Base-by-base conservation (phyloP, 2,113 vertebrate genomes). In the Epinephelus moara region DNA sequence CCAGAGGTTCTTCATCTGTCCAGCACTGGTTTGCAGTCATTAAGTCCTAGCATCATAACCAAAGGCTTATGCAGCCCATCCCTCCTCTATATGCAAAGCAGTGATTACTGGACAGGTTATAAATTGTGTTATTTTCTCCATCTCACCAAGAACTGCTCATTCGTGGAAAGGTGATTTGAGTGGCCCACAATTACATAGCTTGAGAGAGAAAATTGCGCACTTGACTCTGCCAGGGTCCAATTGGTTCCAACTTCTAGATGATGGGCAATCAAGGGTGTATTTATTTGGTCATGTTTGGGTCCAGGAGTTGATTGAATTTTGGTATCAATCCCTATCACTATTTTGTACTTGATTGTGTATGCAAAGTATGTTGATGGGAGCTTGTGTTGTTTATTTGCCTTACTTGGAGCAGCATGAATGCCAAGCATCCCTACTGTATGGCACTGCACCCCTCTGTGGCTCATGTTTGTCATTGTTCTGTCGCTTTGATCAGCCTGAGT, bases 91-190 rank as follows among this genome's bases (percentile, higher is more conserved):
- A 90, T 88, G 89, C 87, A 92, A 89, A 92, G 74, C 80, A 89
- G 81, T 85, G 81, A 93, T 93, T 93, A 93, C 90, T 85, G 85
- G 69, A 87, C 82, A 92, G 76, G 78, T 87, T 89, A 88, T 84
- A 86, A 89, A 85, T 91, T 81, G 82, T 90, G 80, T 92, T 91
- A 87, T 88, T 90, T 91, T 90, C 85, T 92, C 73, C 61, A 86
- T 93, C 86, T 92, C 79, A 70, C 88, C 75, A 78, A 92, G 74
- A 88, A 88, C 78, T 78, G 82, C 77, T 92, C 73, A 89, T 82
- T 92, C 64, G 45, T 89, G 75, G 85, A 92, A 92, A 92, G 89
- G 79, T 90, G 87, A 88, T 89, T 90, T 89, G 64, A 89, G 79
- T 50, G 21, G 53, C 75, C 82, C 82, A 84, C 82, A 91, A 93